Conservation (phyloP, 2,888 invertebrate genomes). For the Ernsta delagoae region DNA sequence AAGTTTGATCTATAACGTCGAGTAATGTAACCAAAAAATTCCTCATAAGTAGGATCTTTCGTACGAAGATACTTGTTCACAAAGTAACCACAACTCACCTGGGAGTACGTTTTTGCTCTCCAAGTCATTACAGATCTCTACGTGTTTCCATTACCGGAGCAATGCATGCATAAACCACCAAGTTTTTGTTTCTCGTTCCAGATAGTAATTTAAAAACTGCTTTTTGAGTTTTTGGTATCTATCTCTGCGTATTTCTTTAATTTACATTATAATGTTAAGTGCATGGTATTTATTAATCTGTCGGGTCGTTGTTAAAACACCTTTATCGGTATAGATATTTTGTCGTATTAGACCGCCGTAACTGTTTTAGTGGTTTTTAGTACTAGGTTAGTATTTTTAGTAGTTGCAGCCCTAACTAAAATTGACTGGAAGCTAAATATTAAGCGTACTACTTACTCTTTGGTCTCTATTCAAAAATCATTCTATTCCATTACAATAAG, state of each 20-base stretch:
- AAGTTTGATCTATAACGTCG: too few relatives aligned
- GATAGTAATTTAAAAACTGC: not conserved
- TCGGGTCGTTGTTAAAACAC: too few relatives aligned
- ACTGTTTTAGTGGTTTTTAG: too few relatives aligned
- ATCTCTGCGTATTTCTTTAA: not conserved
- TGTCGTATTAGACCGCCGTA: too few relatives aligned
- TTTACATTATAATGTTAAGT: not conserved
- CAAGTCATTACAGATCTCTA: constrained; percentile 39
- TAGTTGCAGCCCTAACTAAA: too few relatives aligned
- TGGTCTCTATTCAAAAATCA: too few relatives aligned
- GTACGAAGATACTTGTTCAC: not conserved
- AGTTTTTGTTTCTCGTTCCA: constrained; percentile 3
- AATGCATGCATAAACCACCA: constrained; percentile 5
- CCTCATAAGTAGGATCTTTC: not conserved
- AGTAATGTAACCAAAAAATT: too few relatives aligned
- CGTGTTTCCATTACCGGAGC: constrained; percentile 40
- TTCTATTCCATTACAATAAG: too few relatives aligned
- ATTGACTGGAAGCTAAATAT: too few relatives aligned
- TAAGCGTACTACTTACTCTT: too few relatives aligned
- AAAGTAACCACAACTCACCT: constrained; percentile 10
- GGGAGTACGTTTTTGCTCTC: constrained; percentile 36
- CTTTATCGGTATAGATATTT: too few relatives aligned
- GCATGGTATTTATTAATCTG: not conserved
- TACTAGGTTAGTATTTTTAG: too few relatives aligned
- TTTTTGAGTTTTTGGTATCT: constrained; percentile 1